Percentiles rank a stretch among this genome's conserved stretches.
Evolutionary conservation across 2,888 invertebrate species (phyloP).

Genomic region (Chironomus riparius): DNA sequence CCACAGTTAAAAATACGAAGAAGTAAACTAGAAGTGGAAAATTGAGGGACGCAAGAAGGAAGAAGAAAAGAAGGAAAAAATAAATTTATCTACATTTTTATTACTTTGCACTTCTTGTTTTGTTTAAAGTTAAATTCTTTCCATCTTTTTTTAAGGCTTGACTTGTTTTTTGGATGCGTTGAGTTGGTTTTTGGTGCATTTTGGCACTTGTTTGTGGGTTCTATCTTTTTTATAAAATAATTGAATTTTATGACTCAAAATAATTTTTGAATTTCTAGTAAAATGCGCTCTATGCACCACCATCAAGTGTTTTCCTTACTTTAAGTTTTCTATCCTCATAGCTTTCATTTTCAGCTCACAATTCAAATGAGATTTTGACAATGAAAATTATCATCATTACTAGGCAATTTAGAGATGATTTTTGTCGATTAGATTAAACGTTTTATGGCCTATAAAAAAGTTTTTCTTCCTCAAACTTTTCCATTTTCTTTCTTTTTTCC

Average conservation of each 20-base stretch:
- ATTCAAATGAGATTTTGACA: slow-evolving; percentile 20
- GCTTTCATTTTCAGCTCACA: not conserved
- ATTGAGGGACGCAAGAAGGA: not conserved
- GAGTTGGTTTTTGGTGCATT: not conserved
- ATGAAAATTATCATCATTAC: slow-evolving; percentile 18
- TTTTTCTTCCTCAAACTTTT: not conserved
- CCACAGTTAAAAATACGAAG: not conserved
- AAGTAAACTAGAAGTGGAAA: not conserved
- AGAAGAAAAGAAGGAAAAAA: not conserved
- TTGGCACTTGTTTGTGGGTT: too few species aligned
- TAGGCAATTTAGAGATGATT: slow-evolving; percentile 15
- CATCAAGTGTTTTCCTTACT: not conserved
- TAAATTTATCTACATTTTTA: slow-evolving; percentile 23
- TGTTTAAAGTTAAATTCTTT: not conserved
- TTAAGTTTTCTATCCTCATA: not conserved
- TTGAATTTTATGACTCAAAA: too few species aligned
- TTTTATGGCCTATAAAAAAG: slow-evolving; percentile 11
- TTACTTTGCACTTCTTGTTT: slow-evolving; percentile 21
- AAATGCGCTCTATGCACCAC: too few species aligned
- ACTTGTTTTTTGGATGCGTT: not conserved
- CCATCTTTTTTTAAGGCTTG: not conserved
- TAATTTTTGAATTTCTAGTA: too few species aligned
- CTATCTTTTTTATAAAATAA: too few species aligned
- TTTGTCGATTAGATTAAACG: slow-evolving; percentile 9
- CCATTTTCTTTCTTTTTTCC: too few species aligned